Evolutionary conservation across 2,888 invertebrate genomes (phyloP).

Genomic region (Luperina testacea): DNA sequence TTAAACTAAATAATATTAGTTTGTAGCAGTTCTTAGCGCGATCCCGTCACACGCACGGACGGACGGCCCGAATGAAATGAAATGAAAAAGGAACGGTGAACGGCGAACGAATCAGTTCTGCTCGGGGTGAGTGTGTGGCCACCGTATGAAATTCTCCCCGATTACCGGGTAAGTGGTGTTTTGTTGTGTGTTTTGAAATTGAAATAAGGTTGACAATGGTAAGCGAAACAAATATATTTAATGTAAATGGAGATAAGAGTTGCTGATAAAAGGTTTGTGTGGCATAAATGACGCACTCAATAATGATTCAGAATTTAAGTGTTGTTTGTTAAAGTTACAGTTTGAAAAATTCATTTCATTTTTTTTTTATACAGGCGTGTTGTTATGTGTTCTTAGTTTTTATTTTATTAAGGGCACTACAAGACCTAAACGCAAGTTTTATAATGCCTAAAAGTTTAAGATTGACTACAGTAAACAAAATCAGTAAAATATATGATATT

Average conservation of each 20-base stretch:
- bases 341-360: not conserved
- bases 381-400: not conserved
- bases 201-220: not conserved
- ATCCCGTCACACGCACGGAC: slow-evolving; percentile 75
- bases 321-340: not conserved
- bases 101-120: slow-evolving; percentile 69
- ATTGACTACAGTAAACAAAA: no score
- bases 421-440: no score
- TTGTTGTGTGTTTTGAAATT: slow-evolving; percentile 19
- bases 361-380: no score
- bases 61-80: slow-evolving; percentile 79
- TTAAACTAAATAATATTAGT: slow-evolving; percentile 66
- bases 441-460: no score
- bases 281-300: not conserved
- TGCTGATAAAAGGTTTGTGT: not conserved
- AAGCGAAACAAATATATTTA: not conserved
- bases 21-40: slow-evolving; percentile 62
- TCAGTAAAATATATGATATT: no score
- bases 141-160: slow-evolving; percentile 63
- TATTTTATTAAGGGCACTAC: no score
- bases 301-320: slow-evolving; percentile 1
- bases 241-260: slow-evolving; percentile 6
- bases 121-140: slow-evolving; percentile 82
- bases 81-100: slow-evolving; percentile 76
- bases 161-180: slow-evolving; percentile 58